These are phyloP conservation scores for Apis cerana DNA, from an alignment of 1,140 invertebrate genomes.

Conservation along the genomic window DNA sequence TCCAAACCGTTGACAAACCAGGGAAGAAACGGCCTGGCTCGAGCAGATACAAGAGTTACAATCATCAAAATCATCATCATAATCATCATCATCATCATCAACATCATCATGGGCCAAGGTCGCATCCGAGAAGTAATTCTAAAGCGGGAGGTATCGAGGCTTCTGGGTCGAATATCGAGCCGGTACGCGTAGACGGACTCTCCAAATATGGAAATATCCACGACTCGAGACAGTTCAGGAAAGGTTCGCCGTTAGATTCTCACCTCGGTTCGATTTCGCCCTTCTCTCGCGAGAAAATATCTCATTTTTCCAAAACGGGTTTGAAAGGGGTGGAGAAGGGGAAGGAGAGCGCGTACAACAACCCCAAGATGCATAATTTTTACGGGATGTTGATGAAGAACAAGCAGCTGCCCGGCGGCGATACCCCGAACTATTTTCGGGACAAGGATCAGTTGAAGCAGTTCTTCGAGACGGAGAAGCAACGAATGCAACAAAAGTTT, in stretches of 20 bases:
- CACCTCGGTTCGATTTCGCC: conserved; percentile 66
- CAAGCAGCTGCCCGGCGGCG: conserved; percentile 71
- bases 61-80: background rate
- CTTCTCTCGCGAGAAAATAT: conserved; percentile 47
- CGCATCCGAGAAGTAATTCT: conserved; percentile 44
- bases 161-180: conserved; percentile 49
- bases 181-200: background rate
- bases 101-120: conserved; percentile 39
- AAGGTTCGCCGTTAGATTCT: conserved; percentile 52
- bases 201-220: conserved; percentile 4
- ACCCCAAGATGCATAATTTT: conserved; percentile 76
- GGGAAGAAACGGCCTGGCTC: conserved; percentile 69
- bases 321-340: conserved; percentile 42
- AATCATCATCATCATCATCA: background rate
- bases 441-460: conserved; percentile 60
- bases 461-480: conserved; percentile 65
- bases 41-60: conserved; percentile 46
- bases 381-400: conserved; percentile 78
- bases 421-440: conserved; percentile 49
- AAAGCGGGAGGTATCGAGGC: conserved; percentile 61
- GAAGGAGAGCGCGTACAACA: conserved; percentile 65
- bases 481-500: conserved; percentile 47
- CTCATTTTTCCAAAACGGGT: background rate
- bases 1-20: conserved; percentile 65
- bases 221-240: conserved; percentile 47